Conservation (phyloP, 2,797 vertebrate species). For the Setipinna tenuifilis region DNA sequence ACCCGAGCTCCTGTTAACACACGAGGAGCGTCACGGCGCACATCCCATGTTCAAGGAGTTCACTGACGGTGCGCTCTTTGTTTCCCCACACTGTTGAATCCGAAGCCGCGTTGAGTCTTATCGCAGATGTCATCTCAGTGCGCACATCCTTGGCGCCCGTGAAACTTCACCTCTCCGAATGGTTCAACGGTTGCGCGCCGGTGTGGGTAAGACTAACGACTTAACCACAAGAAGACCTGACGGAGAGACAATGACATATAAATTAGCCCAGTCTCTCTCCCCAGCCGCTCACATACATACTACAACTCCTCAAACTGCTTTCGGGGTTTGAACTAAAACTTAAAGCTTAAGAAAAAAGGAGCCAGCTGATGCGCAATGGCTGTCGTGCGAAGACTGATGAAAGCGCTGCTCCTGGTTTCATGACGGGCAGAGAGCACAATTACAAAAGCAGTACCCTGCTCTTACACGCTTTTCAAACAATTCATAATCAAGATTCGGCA, state of each 20-base stretch:
- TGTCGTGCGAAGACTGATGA: background rate
- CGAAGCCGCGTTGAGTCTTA: background rate
- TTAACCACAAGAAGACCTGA: background rate
- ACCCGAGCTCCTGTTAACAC: slow-evolving; percentile 56
- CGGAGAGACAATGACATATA: background rate
- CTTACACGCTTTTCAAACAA: background rate
- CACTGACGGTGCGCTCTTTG: slow-evolving; percentile 45
- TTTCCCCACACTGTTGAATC: slow-evolving; percentile 28
- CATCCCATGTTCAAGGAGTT: slow-evolving; percentile 52
- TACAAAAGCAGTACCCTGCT: background rate
- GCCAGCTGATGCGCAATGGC: background rate
- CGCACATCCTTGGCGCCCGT: slow-evolving; percentile 1
- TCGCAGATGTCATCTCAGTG: slow-evolving; percentile 22
- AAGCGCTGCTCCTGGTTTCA: background rate
- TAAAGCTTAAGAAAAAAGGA: background rate
- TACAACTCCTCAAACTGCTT: background rate
- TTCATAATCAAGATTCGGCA: background rate
- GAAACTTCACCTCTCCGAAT: slow-evolving; percentile 13
- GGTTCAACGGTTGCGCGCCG: background rate
- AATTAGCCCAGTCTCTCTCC: background rate
- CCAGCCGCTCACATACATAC: background rate
- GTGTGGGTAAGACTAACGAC: background rate
- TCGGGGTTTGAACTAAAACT: background rate
- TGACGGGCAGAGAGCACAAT: background rate
- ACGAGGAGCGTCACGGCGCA: slow-evolving; percentile 62